Base-by-base conservation (phyloP, 2,888 invertebrate species). In the Tryphoninae sp. region DNA sequence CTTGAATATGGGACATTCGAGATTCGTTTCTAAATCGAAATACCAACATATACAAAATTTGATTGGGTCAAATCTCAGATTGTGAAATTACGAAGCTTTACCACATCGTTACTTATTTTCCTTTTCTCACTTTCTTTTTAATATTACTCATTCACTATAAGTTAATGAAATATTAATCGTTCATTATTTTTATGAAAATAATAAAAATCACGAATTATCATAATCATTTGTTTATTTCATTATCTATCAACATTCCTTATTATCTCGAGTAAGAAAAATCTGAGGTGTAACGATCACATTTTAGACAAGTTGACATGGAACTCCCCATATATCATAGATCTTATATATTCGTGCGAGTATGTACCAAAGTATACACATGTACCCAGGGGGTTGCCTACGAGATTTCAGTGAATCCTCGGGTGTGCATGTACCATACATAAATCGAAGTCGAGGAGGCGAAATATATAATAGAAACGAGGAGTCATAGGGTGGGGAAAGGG, bases 371-470 rank as follows among this genome's bases (percentile, higher is more conserved):
- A 58, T 49, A 45, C 16, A 33, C 13, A 22, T 45, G 45, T 49
- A 58, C 19, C 26, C 13, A 13, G 13, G 61, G 68, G 51, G 33
- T 69, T 49, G 68, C 19, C 53, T 11, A 53, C 23, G 23, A 55
- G 26, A 45, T 13, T n/a, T 72, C 9, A 40, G 62, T 68, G 62
- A 73, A 69, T 68, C 40, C 68, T 73, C 45, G 40, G 40, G 62
- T 40, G 64, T 71, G 53, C 19, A n/a, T 42, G 16, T 19, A 51
- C 19, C n/a, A 68, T 55, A 45, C 33, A 42, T 45, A 72, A 68
- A 67, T 72, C 67, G 62, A 68, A 82, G 75, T 79, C 62, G 82
- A 76, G 67, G 67, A 82, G 75, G 79, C 72, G 64, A 64, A 11
- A 49, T 72, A 67, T 23, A 33, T 49, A 64, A 64, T 19, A 64